Conservation (phyloP, 1,140 invertebrate species). For the Brachionus asplanchnoidis region DNA sequence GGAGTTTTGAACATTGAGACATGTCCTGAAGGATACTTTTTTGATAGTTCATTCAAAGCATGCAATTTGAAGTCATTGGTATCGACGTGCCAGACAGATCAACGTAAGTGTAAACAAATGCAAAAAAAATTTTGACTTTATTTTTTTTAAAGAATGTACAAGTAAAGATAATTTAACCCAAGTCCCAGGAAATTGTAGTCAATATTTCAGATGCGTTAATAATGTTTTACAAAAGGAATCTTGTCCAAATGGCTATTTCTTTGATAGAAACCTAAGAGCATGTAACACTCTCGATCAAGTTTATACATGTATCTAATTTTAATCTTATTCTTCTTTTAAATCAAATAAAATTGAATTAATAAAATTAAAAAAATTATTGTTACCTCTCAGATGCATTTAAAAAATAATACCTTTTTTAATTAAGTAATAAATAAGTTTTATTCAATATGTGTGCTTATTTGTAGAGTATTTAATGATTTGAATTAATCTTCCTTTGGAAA, state of each 20-base stretch:
- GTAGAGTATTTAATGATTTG: too few relatives aligned
- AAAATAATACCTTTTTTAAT: too few relatives aligned
- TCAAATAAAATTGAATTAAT: not conserved
- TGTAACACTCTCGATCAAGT: not conserved
- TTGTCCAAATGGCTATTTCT: not conserved
- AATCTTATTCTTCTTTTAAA: not conserved
- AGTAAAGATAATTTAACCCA: not conserved
- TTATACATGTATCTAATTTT: not conserved
- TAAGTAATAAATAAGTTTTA: too few relatives aligned
- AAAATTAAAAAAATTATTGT: not conserved
- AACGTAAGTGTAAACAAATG: not conserved
- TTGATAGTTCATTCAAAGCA: not conserved
- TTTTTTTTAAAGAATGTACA: not conserved
- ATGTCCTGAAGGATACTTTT: not conserved
- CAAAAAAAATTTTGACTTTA: not conserved
- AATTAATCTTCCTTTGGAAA: too few relatives aligned
- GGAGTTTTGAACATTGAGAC: not conserved
- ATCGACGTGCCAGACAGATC: not conserved
- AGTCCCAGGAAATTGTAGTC: not conserved
- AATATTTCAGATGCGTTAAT: not conserved
- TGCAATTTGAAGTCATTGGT: not conserved
- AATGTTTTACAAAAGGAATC: not conserved
- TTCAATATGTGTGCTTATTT: too few relatives aligned
- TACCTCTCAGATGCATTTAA: too few relatives aligned
- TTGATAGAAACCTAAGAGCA: slow-evolving; percentile 16